phyloP scores from a whole-genome alignment of 2,888 invertebrate species.

The Diadromus collaris region DNA sequence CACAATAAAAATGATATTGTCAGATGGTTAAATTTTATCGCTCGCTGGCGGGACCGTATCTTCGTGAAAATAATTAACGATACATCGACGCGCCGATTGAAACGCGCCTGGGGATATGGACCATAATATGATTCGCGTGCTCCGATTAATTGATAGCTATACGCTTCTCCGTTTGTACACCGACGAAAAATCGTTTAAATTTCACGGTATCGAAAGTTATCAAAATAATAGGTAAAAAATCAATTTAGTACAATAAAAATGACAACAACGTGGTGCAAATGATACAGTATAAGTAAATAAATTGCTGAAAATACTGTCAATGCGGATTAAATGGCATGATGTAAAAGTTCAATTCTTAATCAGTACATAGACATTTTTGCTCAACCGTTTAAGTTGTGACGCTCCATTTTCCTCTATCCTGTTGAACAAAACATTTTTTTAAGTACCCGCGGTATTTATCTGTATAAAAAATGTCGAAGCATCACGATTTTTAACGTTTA shows the following conservation, averaged over 20 bases:
- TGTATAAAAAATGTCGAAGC: no score
- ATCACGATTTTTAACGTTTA: no score
- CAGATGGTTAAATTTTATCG: neutral
- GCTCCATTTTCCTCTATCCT: no score
- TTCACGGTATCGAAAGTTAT: neutral
- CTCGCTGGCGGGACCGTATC: neutral
- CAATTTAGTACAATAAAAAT: neutral
- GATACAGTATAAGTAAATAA: no score
- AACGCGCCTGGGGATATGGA: neutral
- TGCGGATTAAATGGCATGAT: no score
- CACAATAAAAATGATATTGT: neutral
- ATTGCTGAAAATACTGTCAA: no score
- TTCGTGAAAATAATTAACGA: neutral
- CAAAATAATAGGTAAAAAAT: neutral
- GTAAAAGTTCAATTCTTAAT: no score
- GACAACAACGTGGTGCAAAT: no score
- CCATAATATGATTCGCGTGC: neutral
- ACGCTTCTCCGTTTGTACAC: neutral
- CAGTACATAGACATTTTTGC: no score
- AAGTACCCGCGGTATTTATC: no score
- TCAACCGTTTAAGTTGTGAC: no score
- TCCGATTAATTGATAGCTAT: neutral
- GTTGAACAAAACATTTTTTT: no score
- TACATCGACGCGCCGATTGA: conserved; percentile 3
- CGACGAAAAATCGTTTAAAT: neutral